These are phyloP conservation scores for Ciconia boyciana DNA, from an alignment of 2,113 vertebrate genomes.

Conservation along the genomic window DNA sequence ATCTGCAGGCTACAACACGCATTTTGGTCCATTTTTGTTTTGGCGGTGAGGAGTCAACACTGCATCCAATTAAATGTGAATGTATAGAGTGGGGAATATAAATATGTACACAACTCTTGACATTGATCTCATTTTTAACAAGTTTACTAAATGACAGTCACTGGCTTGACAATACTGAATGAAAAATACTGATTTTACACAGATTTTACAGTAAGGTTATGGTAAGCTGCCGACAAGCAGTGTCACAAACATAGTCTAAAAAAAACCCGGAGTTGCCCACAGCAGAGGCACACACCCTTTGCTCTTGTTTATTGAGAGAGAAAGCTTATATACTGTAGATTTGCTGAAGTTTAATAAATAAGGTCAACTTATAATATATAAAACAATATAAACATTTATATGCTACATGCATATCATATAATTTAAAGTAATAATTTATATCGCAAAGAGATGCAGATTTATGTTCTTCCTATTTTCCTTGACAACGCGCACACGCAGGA, in stretches of 20 bases:
- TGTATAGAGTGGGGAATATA: background rate
- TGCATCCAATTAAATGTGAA: constrained; percentile 19
- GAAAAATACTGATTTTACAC: constrained; percentile 76
- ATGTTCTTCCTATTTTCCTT: constrained; percentile 90
- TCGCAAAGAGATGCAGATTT: constrained; percentile 72
- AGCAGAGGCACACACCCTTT: constrained; percentile 75
- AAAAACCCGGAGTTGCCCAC: constrained; percentile 57
- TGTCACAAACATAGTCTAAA: constrained; percentile 64
- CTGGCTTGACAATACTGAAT: constrained; percentile 78
- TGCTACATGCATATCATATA: constrained; percentile 99
- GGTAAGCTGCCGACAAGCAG: constrained; percentile 39
- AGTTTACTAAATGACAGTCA: constrained; percentile 74
- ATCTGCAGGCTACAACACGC: background rate
- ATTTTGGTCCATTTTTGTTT: background rate
- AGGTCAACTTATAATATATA: constrained; percentile 92
- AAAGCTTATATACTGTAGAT: constrained; percentile 80
- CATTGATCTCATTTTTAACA: constrained; percentile 69
- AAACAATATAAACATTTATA: constrained; percentile 96
- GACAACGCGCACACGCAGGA: constrained; percentile 96
- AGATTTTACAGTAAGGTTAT: constrained; percentile 67
- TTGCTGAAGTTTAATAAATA: constrained; percentile 96
- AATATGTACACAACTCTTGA: constrained; percentile 72
- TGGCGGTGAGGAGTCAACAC: background rate
- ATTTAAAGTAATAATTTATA: constrained; percentile 99
- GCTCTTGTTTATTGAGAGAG: constrained; percentile 78